A percentile compares a stretch with the other conserved stretches of the same genome.
Evolutionary conservation across 2,888 invertebrate genomes (phyloP).

Genomic region (Pyrgus malvae): DNA sequence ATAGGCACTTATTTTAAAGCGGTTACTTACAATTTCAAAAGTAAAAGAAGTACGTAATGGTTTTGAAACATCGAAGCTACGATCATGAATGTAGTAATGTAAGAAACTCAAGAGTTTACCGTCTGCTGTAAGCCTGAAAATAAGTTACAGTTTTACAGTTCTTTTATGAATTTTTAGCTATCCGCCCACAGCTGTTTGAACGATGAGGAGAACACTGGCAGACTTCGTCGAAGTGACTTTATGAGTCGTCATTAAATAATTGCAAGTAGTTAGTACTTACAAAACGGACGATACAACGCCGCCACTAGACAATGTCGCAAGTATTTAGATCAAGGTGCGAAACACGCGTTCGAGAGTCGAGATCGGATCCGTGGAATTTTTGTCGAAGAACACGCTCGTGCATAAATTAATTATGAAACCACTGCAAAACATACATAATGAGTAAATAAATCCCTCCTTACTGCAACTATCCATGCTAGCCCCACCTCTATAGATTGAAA

Average conservation of each 20-base stretch:
- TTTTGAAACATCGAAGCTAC: conserved; percentile 29
- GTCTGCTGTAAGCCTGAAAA: not conserved
- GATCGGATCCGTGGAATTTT: conserved; percentile 74
- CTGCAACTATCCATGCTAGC: not conserved
- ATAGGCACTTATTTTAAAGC: conserved; percentile 1
- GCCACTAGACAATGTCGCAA: conserved; percentile 76
- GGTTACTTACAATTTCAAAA: conserved; percentile 6
- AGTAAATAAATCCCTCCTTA: conserved; percentile 30
- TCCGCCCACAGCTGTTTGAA: not conserved
- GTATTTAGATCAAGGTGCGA: conserved; percentile 82
- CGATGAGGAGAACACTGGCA: not conserved
- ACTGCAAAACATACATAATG: conserved; percentile 49
- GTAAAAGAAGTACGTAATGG: conserved; percentile 28
- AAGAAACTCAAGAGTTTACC: too few relatives aligned
- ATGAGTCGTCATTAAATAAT: conserved; percentile 14
- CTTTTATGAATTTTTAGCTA: too few relatives aligned
- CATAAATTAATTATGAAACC: conserved; percentile 59
- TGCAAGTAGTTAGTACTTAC: conserved; percentile 34
- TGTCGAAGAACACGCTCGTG: conserved; percentile 68
- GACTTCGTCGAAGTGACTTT: conserved; percentile 5
- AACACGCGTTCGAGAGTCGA: conserved; percentile 75
- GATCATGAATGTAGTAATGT: not conserved
- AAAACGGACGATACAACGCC: conserved; percentile 59
- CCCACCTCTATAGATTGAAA: not conserved
- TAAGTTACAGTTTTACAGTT: not conserved